phyloP scores from a whole-genome alignment of 2,888 invertebrate genomes.

The Drosophila kuntzei region DNA sequence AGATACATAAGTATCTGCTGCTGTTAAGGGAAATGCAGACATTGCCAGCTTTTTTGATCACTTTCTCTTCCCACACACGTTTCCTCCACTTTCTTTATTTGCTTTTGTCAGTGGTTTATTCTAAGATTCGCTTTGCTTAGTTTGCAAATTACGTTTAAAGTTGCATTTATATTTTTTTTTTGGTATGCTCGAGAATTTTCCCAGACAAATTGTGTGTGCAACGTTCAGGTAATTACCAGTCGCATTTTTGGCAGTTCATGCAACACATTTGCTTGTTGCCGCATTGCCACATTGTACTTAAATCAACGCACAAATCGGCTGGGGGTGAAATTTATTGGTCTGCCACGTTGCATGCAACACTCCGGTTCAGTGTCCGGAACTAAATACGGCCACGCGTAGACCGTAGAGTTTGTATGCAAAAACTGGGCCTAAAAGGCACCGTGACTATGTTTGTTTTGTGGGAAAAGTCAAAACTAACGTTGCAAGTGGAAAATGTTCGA shows the following conservation, averaged over 20 bases:
- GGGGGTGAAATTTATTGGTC: conserved; percentile 76
- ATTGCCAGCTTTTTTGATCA: conserved; percentile 60
- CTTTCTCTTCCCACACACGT: conserved; percentile 28
- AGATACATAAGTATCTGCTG: conserved; percentile 33
- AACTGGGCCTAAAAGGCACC: conserved; percentile 30
- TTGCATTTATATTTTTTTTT: conserved; percentile 14
- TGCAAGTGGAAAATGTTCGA: conserved; percentile 53
- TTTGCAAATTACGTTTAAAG: conserved; percentile 60
- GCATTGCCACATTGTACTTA: conserved; percentile 80
- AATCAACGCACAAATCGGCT: conserved; percentile 79
- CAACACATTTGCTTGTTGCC: conserved; percentile 60
- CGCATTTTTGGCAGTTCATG: conserved; percentile 52
- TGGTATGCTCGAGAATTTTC: background rate
- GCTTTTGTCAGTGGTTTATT: conserved; percentile 37
- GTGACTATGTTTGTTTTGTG: conserved; percentile 68
- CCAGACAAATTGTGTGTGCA: conserved; percentile 13
- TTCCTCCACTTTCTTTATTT: background rate
- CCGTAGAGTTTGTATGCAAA: conserved; percentile 67
- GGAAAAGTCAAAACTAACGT: conserved; percentile 62
- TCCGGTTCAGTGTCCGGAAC: conserved; percentile 43
- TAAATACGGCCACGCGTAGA: conserved; percentile 62
- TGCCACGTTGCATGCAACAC: conserved; percentile 37
- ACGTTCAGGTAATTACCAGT: conserved; percentile 61
- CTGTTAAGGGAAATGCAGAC: conserved; percentile 38
- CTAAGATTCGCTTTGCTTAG: conserved; percentile 38